Conservation (phyloP, 2,888 invertebrate genomes). For the Chrysotoxum bicinctum region DNA sequence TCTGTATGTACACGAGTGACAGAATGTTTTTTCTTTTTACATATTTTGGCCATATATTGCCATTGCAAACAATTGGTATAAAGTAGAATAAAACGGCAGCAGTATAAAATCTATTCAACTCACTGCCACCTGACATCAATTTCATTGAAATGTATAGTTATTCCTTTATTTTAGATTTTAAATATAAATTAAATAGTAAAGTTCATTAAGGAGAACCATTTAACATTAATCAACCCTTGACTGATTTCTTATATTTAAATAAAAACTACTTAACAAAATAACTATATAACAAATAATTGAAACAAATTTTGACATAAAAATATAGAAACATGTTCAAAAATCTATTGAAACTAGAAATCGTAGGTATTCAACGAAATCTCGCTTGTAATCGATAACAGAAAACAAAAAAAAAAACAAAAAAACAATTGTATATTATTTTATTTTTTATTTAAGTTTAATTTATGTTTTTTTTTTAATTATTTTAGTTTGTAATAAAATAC, state of each 20-base stretch:
- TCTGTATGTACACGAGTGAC: too few relatives aligned
- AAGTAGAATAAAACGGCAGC: too few relatives aligned
- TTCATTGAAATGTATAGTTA: background rate
- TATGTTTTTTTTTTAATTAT: slow-evolving; percentile 20
- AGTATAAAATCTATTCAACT: too few relatives aligned
- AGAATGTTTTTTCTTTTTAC: too few relatives aligned
- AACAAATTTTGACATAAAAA: slow-evolving; percentile 9
- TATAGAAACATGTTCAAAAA: slow-evolving; percentile 28
- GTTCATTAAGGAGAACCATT: slow-evolving; percentile 30
- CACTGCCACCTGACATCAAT: background rate
- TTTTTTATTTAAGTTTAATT: slow-evolving; percentile 20
- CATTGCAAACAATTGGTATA: too few relatives aligned
- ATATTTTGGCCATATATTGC: too few relatives aligned
- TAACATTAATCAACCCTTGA: slow-evolving; percentile 55
- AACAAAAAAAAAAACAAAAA: background rate
- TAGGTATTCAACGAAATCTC: slow-evolving; percentile 23
- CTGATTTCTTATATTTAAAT: slow-evolving; percentile 56
- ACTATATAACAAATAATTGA: background rate
- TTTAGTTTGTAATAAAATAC: background rate
- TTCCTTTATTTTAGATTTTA: background rate
- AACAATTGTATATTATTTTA: slow-evolving; percentile 37
- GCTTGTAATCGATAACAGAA: slow-evolving; percentile 19
- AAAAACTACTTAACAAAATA: slow-evolving; percentile 8
- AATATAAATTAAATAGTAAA: background rate
- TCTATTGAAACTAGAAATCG: slow-evolving; percentile 7